phyloP scores from a whole-genome alignment of 1,140 invertebrate species.

The Bombus superbus region DNA sequence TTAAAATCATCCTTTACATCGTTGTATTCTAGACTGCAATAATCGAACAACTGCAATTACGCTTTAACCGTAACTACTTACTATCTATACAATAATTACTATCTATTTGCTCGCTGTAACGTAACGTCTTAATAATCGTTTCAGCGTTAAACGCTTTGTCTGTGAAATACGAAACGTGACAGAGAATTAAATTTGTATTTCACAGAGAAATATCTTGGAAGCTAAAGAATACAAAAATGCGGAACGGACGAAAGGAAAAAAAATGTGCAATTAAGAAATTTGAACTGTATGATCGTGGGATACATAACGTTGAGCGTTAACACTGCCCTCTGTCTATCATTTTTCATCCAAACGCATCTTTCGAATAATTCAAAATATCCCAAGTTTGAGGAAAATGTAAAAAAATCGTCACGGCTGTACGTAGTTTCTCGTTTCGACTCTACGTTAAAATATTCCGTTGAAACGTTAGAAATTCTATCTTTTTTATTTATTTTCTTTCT shows the following conservation, averaged over 20 bases:
- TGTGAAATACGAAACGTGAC: neutral
- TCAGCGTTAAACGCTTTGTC: neutral
- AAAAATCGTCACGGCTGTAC: too few relatives aligned
- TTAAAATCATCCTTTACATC: neutral
- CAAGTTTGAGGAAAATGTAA: too few relatives aligned
- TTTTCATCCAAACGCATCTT: too few relatives aligned
- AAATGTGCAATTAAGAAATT: neutral
- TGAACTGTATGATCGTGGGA: neutral
- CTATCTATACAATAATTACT: neutral
- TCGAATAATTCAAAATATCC: too few relatives aligned
- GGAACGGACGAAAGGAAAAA: too few relatives aligned
- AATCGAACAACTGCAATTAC: neutral
- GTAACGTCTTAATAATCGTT: neutral
- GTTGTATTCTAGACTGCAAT: neutral
- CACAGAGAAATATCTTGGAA: neutral
- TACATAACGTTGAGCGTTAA: too few relatives aligned
- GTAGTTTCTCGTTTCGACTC: too few relatives aligned
- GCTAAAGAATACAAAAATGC: neutral
- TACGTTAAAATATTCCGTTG: too few relatives aligned
- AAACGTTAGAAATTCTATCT: too few relatives aligned
- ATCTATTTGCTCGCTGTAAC: neutral
- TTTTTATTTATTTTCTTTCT: too few relatives aligned
- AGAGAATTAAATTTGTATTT: too few relatives aligned
- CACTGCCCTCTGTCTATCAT: too few relatives aligned
- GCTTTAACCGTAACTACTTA: neutral